A percentile compares a stretch with the other conserved stretches of the same genome.
These are phyloP conservation scores for Proisotoma minuta DNA, from an alignment of 2,888 invertebrate genomes.

Conservation along the genomic window DNA sequence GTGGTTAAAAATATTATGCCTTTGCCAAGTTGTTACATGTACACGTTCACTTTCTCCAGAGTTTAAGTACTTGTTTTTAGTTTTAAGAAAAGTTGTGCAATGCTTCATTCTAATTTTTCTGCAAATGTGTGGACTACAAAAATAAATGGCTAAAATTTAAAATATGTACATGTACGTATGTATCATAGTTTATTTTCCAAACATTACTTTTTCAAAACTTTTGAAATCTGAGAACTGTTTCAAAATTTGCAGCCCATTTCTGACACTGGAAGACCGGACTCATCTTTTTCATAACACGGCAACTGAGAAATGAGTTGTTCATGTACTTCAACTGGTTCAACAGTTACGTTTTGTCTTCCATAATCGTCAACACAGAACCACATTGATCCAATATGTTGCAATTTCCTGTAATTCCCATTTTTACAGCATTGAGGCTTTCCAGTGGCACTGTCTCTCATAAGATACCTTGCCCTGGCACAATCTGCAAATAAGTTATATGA, in stretches of 20 bases:
- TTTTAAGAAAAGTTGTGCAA: too few species aligned
- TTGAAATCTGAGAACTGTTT: too few species aligned
- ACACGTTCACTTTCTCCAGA: too few species aligned
- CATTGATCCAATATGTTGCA: conserved; percentile 59
- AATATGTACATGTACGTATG: not conserved
- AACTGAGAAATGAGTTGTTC: not conserved
- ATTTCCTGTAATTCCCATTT: conserved; percentile 60
- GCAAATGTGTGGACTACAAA: too few species aligned
- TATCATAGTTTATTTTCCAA: not conserved
- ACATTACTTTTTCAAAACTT: not conserved
- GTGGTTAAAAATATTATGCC: too few species aligned
- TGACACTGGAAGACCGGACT: not conserved
- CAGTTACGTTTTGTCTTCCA: conserved; percentile 51
- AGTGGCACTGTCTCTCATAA: conserved; percentile 51
- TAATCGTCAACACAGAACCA: conserved; percentile 63
- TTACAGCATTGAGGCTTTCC: conserved; percentile 59
- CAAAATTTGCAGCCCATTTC: not conserved
- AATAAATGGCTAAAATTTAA: not conserved
- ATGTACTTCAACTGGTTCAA: conserved; percentile 13
- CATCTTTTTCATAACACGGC: conserved; percentile 2
- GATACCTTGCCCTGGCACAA: conserved; percentile 58
- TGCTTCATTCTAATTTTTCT: too few species aligned
- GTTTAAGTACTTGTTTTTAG: too few species aligned
- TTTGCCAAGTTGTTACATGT: too few species aligned
- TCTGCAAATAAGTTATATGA: too few species aligned